A percentile compares a stretch with the other conserved stretches of the same genome.
These are phyloP conservation scores for Pseudochromis fuscus DNA, from an alignment of 2,797 vertebrate genomes.

Conservation along the genomic window DNA sequence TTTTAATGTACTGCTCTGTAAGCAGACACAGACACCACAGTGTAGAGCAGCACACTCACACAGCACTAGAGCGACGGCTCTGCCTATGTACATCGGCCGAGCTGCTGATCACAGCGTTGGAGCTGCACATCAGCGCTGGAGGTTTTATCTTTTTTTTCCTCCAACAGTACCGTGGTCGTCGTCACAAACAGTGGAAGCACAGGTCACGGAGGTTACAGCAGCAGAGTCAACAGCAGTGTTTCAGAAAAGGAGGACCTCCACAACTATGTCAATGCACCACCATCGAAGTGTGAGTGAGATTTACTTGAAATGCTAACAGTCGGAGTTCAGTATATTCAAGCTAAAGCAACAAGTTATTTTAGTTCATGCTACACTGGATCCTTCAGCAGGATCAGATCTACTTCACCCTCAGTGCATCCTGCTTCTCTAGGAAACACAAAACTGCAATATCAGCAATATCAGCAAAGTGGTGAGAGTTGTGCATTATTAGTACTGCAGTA, in stretches of 20 bases:
- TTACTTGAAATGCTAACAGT: background rate
- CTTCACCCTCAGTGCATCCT: background rate
- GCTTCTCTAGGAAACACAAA: constrained; percentile 1
- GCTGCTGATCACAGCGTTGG: constrained; percentile 1
- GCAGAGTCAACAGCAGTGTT: background rate
- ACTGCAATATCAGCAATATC: constrained; percentile 1
- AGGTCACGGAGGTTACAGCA: background rate
- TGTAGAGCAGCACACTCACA: constrained; percentile 30
- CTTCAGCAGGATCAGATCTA: background rate
- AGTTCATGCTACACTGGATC: background rate
- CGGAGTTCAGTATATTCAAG: background rate
- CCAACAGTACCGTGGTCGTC: constrained; percentile 8
- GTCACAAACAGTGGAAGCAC: constrained; percentile 18
- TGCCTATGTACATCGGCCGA: too few relatives aligned
- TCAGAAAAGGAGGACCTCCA: background rate
- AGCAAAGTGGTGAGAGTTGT: background rate
- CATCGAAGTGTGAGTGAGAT: background rate
- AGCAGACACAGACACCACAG: constrained; percentile 25
- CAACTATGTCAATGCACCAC: constrained; percentile 7
- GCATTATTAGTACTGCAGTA: background rate
- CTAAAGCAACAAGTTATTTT: background rate
- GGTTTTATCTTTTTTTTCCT: background rate
- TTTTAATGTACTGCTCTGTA: background rate
- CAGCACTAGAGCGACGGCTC: constrained; percentile 1
- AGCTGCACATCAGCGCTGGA: background rate